Conservation (phyloP, 1,140 invertebrate genomes). For the Palaemon carinicauda region DNA sequence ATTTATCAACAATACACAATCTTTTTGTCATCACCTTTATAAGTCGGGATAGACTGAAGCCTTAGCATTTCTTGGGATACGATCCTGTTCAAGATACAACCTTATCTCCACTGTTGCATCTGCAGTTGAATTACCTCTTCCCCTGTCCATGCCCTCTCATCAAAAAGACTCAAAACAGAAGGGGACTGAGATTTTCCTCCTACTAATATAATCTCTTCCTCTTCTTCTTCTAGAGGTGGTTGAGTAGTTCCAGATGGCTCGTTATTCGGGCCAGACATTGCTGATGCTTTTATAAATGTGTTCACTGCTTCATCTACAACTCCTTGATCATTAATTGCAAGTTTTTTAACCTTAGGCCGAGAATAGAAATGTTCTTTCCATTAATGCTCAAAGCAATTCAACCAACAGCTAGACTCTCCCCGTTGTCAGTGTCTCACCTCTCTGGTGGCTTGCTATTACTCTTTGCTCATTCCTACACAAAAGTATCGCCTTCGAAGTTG, state of each 20-base stretch:
- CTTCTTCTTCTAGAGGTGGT: neutral
- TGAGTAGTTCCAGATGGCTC: neutral
- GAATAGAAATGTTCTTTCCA: neutral
- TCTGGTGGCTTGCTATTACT: neutral
- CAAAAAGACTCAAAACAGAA: slow-evolving; percentile 3
- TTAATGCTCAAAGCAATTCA: neutral
- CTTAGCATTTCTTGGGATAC: neutral
- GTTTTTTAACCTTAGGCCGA: neutral
- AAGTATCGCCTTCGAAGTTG: too few species aligned
- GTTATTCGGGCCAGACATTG: neutral
- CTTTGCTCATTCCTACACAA: too few species aligned
- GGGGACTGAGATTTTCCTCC: neutral
- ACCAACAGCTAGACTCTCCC: neutral
- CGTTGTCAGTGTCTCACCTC: neutral
- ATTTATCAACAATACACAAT: neutral
- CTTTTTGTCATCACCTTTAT: slow-evolving; percentile 6
- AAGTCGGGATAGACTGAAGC: slow-evolving; percentile 5
- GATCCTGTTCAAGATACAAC: neutral
- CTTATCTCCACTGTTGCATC: neutral
- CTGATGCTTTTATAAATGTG: neutral
- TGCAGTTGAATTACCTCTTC: neutral
- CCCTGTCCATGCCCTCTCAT: neutral
- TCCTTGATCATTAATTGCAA: neutral
- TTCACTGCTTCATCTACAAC: neutral
- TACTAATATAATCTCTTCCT: neutral